phyloP scores from a whole-genome alignment of 2,113 vertebrate species.

The Channa maculata region DNA sequence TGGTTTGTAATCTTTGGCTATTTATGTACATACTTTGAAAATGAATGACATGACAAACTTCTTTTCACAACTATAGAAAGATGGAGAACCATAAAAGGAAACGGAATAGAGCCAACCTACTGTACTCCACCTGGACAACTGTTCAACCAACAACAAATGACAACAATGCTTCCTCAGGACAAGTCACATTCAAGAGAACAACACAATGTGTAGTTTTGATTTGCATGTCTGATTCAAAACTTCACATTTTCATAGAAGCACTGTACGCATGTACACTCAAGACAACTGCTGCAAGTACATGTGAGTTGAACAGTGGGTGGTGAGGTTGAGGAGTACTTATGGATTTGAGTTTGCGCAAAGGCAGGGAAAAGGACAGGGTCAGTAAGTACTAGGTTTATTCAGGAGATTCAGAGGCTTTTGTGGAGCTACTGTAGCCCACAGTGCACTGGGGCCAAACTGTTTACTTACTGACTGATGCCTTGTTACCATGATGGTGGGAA shows the following conservation, averaged over 20 bases:
- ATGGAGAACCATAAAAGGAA: conserved; percentile 46
- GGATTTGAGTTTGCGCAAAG: conserved; percentile 52
- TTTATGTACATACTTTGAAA: conserved; percentile 14
- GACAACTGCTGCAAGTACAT: conserved; percentile 56
- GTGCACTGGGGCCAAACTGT: conserved; percentile 59
- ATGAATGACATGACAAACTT: conserved; percentile 43
- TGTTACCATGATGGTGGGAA: conserved; percentile 84
- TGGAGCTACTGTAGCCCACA: conserved; percentile 53
- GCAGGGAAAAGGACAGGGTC: conserved; percentile 38
- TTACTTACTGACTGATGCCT: conserved; percentile 85
- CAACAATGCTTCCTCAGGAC: conserved; percentile 50
- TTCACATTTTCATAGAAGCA: conserved; percentile 63
- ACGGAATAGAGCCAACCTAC: conserved; percentile 57
- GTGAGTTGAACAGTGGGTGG: conserved; percentile 60
- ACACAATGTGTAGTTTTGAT: conserved; percentile 68
- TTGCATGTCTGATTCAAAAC: conserved; percentile 54
- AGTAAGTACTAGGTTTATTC: conserved; percentile 58
- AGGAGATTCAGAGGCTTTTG: conserved; percentile 34
- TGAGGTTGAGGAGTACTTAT: conserved; percentile 55
- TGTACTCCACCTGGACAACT: conserved; percentile 50
- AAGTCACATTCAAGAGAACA: conserved; percentile 49
- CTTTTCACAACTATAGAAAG: conserved; percentile 47
- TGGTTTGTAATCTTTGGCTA: conserved; percentile 16
- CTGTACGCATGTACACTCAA: conserved; percentile 52
- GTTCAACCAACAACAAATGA: conserved; percentile 59